Conservation (phyloP, 2,113 vertebrate species). For the Caretta caretta region DNA sequence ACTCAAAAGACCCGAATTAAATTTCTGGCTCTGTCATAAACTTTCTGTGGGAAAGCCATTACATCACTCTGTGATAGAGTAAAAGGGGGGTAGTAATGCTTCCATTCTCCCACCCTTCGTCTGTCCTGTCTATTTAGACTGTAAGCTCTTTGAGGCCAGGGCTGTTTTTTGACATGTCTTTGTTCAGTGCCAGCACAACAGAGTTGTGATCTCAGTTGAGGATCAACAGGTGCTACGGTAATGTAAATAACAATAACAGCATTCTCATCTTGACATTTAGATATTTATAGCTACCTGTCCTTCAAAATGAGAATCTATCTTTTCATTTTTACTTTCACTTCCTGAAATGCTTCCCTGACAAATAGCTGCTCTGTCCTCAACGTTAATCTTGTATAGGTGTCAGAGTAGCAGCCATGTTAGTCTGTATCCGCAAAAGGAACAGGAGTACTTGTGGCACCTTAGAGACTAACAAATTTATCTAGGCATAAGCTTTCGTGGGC, state of each 20-base stretch:
- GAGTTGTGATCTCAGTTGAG: not conserved
- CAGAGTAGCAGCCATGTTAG: no score
- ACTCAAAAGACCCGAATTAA: not conserved
- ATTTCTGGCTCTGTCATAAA: not conserved
- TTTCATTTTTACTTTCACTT: conserved; percentile 4
- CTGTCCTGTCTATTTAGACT: not conserved
- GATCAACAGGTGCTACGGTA: not conserved
- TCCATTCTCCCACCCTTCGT: not conserved
- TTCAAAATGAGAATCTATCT: not conserved
- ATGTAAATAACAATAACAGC: not conserved
- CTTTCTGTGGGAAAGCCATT: not conserved
- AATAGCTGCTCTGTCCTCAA: not conserved
- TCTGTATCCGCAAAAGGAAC: no score
- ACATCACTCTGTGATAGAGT: not conserved
- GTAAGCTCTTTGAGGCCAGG: not conserved
- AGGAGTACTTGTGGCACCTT: no score
- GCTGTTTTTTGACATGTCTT: not conserved
- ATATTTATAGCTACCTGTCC: accelerated
- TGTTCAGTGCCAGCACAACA: not conserved
- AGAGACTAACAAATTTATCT: no score
- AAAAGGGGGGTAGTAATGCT: not conserved
- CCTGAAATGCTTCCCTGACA: not conserved
- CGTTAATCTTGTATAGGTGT: not conserved
- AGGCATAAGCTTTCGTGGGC: no score
- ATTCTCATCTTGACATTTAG: not conserved